Percentiles rank a stretch among this genome's conserved stretches.
Evolutionary conservation across 1,140 invertebrate genomes (phyloP).

Genomic region (Drosophila ambigua): DNA sequence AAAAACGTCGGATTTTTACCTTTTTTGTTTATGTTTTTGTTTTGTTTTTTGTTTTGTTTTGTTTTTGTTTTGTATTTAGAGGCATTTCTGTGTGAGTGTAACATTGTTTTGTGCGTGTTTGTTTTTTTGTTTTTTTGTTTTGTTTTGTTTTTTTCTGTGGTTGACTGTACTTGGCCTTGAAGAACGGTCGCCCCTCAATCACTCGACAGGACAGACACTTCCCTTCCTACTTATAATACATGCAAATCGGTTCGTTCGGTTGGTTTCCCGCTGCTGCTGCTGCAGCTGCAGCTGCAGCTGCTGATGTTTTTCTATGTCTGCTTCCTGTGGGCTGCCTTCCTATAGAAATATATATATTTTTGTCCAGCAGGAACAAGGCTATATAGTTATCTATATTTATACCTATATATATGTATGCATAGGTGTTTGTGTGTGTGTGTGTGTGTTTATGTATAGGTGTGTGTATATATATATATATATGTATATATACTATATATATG

Average conservation of each 20-base stretch:
- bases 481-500: slow-evolving; percentile 44
- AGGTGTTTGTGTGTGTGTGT: not conserved
- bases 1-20: slow-evolving; percentile 1
- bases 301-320: not conserved
- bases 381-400: slow-evolving; percentile 6
- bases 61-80: slow-evolving; percentile 23
- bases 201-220: too few relatives aligned
- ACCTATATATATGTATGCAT: slow-evolving; percentile 29
- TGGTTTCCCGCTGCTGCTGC: not conserved
- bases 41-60: slow-evolving; percentile 5
- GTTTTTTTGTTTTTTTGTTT: slow-evolving; percentile 24
- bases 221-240: slow-evolving; percentile 35
- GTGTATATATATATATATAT: not conserved
- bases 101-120: slow-evolving; percentile 18
- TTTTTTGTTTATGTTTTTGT: slow-evolving; percentile 5
- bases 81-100: slow-evolving; percentile 41
- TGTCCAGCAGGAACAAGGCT: slow-evolving; percentile 35
- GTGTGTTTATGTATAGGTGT: not conserved
- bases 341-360: slow-evolving; percentile 62
- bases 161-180: slow-evolving; percentile 39
- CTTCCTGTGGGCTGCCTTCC: slow-evolving; percentile 34
- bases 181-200: slow-evolving; percentile 4
- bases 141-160: slow-evolving; percentile 20
- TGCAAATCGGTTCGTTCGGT: slow-evolving; percentile 44
- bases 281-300: not conserved